Conservation (phyloP, 2,888 invertebrate genomes). For the Julus scandinavius region DNA sequence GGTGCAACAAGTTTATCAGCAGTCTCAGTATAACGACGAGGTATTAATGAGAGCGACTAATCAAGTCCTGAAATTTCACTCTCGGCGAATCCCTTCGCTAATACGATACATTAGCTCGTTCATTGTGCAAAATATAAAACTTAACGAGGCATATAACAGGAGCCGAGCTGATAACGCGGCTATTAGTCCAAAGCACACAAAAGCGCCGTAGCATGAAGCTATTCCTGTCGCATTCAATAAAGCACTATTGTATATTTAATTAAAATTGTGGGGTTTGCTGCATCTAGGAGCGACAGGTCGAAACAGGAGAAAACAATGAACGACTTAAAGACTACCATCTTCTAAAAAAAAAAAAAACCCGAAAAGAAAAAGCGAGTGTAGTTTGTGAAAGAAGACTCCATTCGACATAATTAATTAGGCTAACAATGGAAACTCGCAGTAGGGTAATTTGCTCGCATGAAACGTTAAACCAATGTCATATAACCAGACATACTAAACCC, state of each 20-base stretch:
- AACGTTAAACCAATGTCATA: not conserved
- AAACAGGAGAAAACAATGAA: not conserved
- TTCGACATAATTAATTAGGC: not conserved
- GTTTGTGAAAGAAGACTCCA: not conserved
- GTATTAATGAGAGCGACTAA: slow-evolving; percentile 20
- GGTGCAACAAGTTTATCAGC: not conserved
- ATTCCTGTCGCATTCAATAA: not conserved
- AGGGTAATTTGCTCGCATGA: not conserved
- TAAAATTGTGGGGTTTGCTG: not conserved
- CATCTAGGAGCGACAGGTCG: not conserved
- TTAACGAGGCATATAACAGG: slow-evolving; percentile 7
- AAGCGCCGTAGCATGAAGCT: not conserved
- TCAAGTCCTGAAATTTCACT: slow-evolving; percentile 33
- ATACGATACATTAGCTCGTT: slow-evolving; percentile 27
- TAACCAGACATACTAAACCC: not conserved
- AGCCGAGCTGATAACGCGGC: not conserved
- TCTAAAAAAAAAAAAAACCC: not conserved
- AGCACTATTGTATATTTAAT: not conserved
- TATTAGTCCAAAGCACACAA: not conserved
- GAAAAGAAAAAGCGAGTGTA: too few species aligned
- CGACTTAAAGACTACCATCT: not conserved
- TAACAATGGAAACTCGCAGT: not conserved
- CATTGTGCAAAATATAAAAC: not conserved
- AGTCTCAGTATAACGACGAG: not conserved
- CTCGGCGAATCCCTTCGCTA: not conserved